Conservation (phyloP, 2,797 vertebrate species). For the Delichon dasypus region DNA sequence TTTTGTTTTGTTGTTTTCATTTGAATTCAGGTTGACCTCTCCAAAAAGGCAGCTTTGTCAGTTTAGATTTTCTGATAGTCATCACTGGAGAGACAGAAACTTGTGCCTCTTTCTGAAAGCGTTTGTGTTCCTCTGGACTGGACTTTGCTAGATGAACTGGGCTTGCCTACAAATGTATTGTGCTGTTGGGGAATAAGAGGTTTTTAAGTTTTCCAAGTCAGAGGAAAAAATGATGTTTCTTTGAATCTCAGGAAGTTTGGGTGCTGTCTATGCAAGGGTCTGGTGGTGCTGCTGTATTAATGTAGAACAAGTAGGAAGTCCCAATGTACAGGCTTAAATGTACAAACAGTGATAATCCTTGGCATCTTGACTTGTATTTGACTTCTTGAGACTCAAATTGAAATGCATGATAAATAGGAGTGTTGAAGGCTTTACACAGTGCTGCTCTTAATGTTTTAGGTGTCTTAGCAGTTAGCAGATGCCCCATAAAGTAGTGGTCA, state of each 20-base stretch:
- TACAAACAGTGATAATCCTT: background rate
- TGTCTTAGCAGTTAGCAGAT: background rate
- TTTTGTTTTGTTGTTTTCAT: background rate
- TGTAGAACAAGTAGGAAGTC: background rate
- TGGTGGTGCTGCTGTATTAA: background rate
- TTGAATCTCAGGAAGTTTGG: background rate
- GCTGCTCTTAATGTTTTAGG: background rate
- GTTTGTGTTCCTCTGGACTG: background rate
- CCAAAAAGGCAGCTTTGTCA: background rate
- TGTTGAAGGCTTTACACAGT: background rate
- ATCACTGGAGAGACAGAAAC: background rate
- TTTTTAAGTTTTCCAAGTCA: background rate
- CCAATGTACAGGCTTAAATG: background rate
- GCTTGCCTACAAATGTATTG: background rate
- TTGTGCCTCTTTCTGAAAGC: background rate
- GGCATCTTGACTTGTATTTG: background rate
- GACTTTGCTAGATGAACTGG: background rate
- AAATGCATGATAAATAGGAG: background rate
- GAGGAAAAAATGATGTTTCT: background rate
- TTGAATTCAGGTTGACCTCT: slow-evolving; percentile 4
- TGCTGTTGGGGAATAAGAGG: background rate
- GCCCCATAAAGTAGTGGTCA: background rate
- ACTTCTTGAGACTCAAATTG: background rate
- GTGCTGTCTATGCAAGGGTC: background rate
- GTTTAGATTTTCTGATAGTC: background rate